Conservation (phyloP, 2,888 invertebrate genomes). For the Andrena minutula region DNA sequence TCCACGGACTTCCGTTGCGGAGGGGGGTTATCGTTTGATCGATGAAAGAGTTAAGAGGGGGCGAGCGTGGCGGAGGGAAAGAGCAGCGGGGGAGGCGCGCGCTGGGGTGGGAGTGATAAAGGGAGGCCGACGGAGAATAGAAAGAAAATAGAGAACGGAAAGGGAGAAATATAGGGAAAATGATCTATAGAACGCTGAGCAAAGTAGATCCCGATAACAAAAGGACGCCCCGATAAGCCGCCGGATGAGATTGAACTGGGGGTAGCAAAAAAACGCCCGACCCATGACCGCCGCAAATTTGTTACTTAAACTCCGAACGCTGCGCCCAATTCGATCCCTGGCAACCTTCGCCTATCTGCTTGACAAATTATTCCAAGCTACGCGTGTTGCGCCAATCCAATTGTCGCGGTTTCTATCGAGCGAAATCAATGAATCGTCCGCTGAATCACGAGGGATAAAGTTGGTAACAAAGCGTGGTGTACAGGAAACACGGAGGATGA, state of each 20-base stretch:
- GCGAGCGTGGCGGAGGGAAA: constrained; percentile 7
- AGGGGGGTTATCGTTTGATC: constrained; percentile 67
- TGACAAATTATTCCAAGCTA: neutral
- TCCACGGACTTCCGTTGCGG: constrained; percentile 53
- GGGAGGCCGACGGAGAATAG: constrained; percentile 49
- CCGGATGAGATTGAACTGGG: constrained; percentile 54
- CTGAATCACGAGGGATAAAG: too few relatives aligned
- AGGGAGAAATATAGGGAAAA: constrained; percentile 64
- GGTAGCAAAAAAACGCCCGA: constrained; percentile 26
- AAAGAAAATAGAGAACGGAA: constrained; percentile 62
- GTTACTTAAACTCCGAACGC: constrained; percentile 13
- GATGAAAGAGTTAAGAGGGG: constrained; percentile 65
- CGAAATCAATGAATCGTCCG: neutral
- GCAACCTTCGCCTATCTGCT: neutral
- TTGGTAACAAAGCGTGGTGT: neutral
- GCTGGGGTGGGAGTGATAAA: constrained; percentile 37
- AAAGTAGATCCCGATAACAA: constrained; percentile 61
- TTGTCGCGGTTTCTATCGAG: neutral
- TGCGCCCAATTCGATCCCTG: constrained; percentile 3
- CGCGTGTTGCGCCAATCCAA: neutral
- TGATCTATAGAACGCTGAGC: constrained; percentile 62
- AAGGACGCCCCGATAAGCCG: constrained; percentile 50
- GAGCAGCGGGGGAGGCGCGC: neutral
- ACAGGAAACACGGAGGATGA: neutral
- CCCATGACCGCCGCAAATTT: constrained; percentile 42